Evolutionary conservation across 2,888 invertebrate genomes (phyloP).

Genomic region (Aplocera efformata): DNA sequence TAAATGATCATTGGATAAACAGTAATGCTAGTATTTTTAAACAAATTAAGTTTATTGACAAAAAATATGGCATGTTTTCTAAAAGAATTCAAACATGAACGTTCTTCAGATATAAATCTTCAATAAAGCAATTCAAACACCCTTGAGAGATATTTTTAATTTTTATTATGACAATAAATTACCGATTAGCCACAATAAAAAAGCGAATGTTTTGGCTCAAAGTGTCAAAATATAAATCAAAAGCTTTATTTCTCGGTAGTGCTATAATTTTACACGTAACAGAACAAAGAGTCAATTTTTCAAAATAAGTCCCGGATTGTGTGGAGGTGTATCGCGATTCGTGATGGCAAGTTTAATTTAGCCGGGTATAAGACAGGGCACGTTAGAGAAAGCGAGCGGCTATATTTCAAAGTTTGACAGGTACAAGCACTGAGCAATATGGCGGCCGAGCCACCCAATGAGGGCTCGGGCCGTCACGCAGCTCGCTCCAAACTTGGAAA

Average conservation of each 20-base stretch:
- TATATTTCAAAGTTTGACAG: conserved; percentile 79
- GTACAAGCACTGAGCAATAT: conserved; percentile 78
- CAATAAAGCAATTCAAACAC: conserved; percentile 28
- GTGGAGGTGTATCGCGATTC: conserved; percentile 39
- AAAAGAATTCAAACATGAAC: conserved; percentile 5
- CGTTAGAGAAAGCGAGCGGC: conserved; percentile 69
- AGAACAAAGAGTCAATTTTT: conserved; percentile 65
- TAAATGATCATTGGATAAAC: conserved; percentile 8
- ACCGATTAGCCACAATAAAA: conserved; percentile 51
- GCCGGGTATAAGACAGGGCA: conserved; percentile 69
- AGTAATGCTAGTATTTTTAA: conserved; percentile 5
- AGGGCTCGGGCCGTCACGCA: conserved; percentile 72
- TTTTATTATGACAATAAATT: conserved; percentile 68
- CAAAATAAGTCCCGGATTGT: conserved; percentile 52
- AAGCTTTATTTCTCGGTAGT: conserved; percentile 50
- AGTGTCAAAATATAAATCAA: conserved; percentile 72
- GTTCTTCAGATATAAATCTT: conserved; percentile 16
- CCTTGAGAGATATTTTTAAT: conserved; percentile 48
- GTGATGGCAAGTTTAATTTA: conserved; percentile 54
- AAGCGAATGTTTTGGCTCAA: conserved; percentile 64
- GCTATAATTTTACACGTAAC: conserved; percentile 63
- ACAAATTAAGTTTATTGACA: background rate
- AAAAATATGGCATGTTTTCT: background rate
- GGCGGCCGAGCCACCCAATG: conserved; percentile 78
- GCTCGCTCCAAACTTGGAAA: conserved; percentile 63